Percentiles rank a stretch among this genome's conserved stretches.
These are phyloP conservation scores for Busseola fusca DNA, from an alignment of 2,888 invertebrate species.

Conservation along the genomic window DNA sequence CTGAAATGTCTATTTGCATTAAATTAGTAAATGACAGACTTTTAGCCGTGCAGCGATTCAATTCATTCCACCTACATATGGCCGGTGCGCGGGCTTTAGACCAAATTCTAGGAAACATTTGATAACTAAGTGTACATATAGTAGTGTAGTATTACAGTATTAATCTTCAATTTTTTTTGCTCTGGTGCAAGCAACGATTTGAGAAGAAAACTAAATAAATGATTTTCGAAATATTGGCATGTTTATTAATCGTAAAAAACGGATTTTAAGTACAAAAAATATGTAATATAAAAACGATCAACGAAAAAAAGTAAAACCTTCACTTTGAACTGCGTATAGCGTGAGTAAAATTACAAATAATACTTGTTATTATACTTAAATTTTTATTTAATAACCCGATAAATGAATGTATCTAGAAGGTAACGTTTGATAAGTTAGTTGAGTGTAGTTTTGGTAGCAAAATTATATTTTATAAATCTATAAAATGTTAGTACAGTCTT, in stretches of 20 bases:
- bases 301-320: slow-evolving; percentile 17
- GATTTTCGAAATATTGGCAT: slow-evolving; percentile 38
- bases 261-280: slow-evolving; percentile 27
- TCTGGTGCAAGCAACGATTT: slow-evolving; percentile 11
- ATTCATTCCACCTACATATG: neutral
- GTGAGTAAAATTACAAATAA: slow-evolving; percentile 28
- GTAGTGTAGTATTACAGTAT: slow-evolving; percentile 16
- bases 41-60: neutral
- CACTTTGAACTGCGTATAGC: slow-evolving; percentile 31
- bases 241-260: slow-evolving; percentile 27
- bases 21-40: neutral
- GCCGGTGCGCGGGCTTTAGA: neutral
- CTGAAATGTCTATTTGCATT: neutral
- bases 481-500: no score
- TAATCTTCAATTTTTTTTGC: slow-evolving; percentile 15
- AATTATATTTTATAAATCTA: neutral
- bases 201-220: slow-evolving; percentile 16
- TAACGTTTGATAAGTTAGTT: neutral
- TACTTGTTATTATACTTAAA: slow-evolving; percentile 11
- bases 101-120: neutral
- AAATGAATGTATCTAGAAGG: slow-evolving; percentile 19
- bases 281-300: slow-evolving; percentile 45
- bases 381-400: slow-evolving; percentile 14
- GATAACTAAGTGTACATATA: neutral
- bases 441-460: neutral